Base-by-base conservation (phyloP, 2,113 vertebrate genomes). In the Eulemur rufifrons region DNA sequence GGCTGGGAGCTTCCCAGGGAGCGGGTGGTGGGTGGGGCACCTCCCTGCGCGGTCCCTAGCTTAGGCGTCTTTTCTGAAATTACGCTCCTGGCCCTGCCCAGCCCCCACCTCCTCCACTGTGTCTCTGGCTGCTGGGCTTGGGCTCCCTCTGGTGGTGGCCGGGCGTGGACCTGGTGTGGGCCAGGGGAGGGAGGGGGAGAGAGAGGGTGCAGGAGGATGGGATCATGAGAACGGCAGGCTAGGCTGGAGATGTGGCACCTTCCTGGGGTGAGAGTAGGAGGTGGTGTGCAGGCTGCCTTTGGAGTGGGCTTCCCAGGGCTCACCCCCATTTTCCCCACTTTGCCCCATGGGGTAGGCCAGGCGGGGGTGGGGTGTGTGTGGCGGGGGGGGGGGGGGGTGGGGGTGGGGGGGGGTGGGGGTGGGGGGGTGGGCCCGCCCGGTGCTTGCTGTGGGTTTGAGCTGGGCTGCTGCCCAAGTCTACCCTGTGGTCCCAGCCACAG, bases 401-500 rank as follows among this genome's bases (percentile, higher is more conserved):
- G 93, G n/a, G n/a, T n/a, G n/a, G n/a, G n/a, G n/a, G n/a, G n/a
- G n/a, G n/a, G n/a, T n/a, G n/a, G n/a, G n/a, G n/a, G n/a, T n/a
- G 3, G 15, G 15, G 52, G 45, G 18, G 63, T 74, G 73, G 96
- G 93, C 52, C 32, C 80, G 95, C 86, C 91, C 87, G 81, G 23
- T 27, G 29, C 89, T 95, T 23, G 34, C 89, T 95, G 91, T 94
- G 96, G 95, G 66, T 96, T 97, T 45, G 82, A 95, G 91, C 95
- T 96, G 96, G 97, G 88, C 96, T 42, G 73, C 91, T 96, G 86
- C 95, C 95, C 95, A 96, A 89, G 95, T 73, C 95, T 95, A 37
- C 89, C 68, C 94, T 97, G 94, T 94, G 95, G 95, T 96, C 91
- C 56, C 91, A 39, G 82, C 61, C 83, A 20, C 78, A 54, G 86